A percentile compares a stretch with the other conserved stretches of the same genome.
Conservation (phyloP, 2,113 vertebrate species). For the Scortum barcoo region DNA sequence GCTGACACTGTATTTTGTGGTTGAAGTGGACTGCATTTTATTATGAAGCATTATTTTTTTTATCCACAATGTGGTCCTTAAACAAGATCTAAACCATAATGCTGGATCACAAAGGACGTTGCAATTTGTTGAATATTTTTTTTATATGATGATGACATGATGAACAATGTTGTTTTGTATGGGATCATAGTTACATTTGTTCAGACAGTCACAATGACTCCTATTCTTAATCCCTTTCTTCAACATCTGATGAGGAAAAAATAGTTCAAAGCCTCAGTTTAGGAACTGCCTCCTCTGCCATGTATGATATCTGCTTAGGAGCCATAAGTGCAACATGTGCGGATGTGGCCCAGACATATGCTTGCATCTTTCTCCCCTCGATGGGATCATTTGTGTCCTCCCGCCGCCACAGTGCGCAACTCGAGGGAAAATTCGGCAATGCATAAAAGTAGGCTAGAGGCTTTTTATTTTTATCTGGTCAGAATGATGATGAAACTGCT, state of each 20-base stretch:
- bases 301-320: constrained; percentile 8
- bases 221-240: not conserved
- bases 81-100: not conserved
- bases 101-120: not conserved
- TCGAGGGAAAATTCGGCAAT: constrained; percentile 47
- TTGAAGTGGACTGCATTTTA: not conserved
- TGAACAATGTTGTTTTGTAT: not conserved
- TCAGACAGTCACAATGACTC: not conserved
- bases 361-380: constrained; percentile 44
- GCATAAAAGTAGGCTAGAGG: constrained; percentile 71
- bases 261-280: not conserved
- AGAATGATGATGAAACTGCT: constrained; percentile 76
- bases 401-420: constrained; percentile 22
- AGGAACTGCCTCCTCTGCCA: not conserved
- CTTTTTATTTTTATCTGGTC: constrained; percentile 71
- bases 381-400: constrained; percentile 48
- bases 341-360: constrained; percentile 61
- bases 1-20: not conserved
- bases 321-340: constrained; percentile 53
- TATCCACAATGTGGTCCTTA: not conserved
- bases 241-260: not conserved
- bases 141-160: not conserved
- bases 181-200: not conserved
- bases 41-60: not conserved
- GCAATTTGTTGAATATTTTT: not conserved